These are phyloP conservation scores for Chelidonichthys spinosus DNA, from an alignment of 2,797 vertebrate species.

Conservation along the genomic window DNA sequence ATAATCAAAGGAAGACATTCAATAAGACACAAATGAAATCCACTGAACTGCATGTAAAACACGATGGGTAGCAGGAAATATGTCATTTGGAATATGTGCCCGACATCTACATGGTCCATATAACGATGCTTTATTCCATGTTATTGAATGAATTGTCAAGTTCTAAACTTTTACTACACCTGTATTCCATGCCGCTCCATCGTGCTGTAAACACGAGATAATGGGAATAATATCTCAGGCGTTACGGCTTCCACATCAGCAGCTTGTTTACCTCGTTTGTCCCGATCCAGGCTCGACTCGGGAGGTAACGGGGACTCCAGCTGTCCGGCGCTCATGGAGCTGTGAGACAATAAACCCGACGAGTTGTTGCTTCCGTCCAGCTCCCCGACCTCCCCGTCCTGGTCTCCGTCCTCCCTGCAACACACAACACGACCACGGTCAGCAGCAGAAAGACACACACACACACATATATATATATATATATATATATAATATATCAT, in stretches of 20 bases:
- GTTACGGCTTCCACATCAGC: not conserved
- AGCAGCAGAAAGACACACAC: not conserved
- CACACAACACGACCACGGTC: slow-evolving; percentile 38
- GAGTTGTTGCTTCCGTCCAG: slow-evolving; percentile 82
- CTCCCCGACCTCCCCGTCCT: slow-evolving; percentile 88
- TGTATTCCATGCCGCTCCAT: not conserved
- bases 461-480: no score
- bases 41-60: slow-evolving; percentile 9
- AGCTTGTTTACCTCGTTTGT: slow-evolving; percentile 83
- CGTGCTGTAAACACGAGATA: not conserved
- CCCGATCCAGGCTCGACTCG: slow-evolving; percentile 76
- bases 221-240: not conserved
- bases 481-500: not conserved
- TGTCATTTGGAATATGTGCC: slow-evolving; percentile 23
- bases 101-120: slow-evolving; percentile 30
- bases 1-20: slow-evolving; percentile 41
- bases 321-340: slow-evolving; percentile 75
- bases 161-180: not conserved
- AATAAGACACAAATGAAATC: slow-evolving; percentile 19
- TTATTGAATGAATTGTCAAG: no score
- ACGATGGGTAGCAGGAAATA: slow-evolving; percentile 9
- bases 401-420: slow-evolving; percentile 89
- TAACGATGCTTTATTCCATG: not conserved
- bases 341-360: slow-evolving; percentile 77
- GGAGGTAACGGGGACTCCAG: slow-evolving; percentile 80